Base-by-base conservation (phyloP, 2,888 invertebrate species). In the Adelphocoris suturalis region DNA sequence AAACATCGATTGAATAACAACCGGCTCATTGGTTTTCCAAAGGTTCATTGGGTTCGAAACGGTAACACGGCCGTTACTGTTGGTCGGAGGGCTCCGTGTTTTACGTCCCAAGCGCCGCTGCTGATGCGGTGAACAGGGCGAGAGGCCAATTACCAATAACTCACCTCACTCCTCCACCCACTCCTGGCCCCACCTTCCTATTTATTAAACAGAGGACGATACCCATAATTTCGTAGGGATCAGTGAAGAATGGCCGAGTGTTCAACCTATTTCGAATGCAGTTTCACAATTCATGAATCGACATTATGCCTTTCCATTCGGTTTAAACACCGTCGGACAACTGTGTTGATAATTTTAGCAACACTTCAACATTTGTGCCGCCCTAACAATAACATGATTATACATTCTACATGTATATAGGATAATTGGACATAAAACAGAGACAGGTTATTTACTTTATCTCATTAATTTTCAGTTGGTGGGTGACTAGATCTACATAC, bases 141-240 rank as follows among this genome's bases (percentile, higher is more conserved):
- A 46, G 68, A 68, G 68, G 47, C 78, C 78, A 78, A 78, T 78
- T 78, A 78, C 78, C 78, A 78, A 78, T 78, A 78, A 78, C 78
- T 78, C 78, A 78, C 46, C 37, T 16, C 23, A 23, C 27, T 23
- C 68, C 13, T 23, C 23, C 27, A 12, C 27, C 23, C 19, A 7
- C 68, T 23, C 1, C 61, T 61, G 61, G 61, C 61, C 3, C 23
- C 23, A 68, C 68, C 23, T 68, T 23, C 68, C 68, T 68, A 23
- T 68, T 37, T 68, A 68, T 68, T 68, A 19, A 68, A 68, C 68
- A 68, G 23, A 5, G 68, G 68, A 68, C 68, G 19, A 19, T 68
- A 3, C 23, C 68, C 68, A 68, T 68, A 23, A 68, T 68, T 68
- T 23, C 68, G 19, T 27, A 12, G 19, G 68, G 68, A 23, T 68